A percentile compares a stretch with the other conserved stretches of the same genome.
Conservation (phyloP, 1,140 invertebrate species). For the Calycopis cecrops region DNA sequence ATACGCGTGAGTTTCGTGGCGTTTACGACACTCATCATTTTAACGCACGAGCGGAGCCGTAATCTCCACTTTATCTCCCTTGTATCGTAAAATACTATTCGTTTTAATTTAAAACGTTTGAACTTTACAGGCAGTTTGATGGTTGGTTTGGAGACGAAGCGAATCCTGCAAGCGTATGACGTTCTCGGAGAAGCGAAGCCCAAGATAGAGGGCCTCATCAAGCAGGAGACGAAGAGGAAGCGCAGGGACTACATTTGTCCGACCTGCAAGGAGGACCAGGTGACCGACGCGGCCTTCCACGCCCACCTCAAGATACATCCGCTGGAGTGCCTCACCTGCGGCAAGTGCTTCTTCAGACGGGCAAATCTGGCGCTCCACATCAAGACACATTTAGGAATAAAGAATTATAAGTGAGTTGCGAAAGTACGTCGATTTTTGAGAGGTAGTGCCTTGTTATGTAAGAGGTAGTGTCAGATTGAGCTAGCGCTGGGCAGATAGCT, state of each 20-base stretch:
- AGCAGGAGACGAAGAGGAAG: conserved; percentile 72
- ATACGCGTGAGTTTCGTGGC: too few relatives aligned
- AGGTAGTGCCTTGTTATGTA: too few relatives aligned
- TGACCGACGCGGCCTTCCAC: conserved; percentile 78
- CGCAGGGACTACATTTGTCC: conserved; percentile 51
- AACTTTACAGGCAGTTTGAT: conserved; percentile 39
- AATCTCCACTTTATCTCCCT: too few relatives aligned
- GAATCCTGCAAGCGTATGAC: conserved; percentile 49
- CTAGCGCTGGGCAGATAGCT: too few relatives aligned
- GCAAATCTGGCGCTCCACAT: conserved; percentile 85
- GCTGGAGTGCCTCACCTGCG: conserved; percentile 85
- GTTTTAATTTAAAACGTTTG: conserved; percentile 12
- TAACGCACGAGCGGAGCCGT: too few relatives aligned
- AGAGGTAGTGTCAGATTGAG: too few relatives aligned
- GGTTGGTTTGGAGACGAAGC: conserved; percentile 45
- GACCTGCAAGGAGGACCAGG: conserved; percentile 75
- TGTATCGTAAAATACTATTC: too few relatives aligned
- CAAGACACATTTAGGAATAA: conserved; percentile 86
- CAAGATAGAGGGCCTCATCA: conserved; percentile 62
- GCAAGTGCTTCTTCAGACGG: conserved; percentile 84
- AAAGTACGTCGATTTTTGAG: conserved; percentile 26
- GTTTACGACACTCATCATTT: too few relatives aligned
- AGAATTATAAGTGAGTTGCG: conserved; percentile 77
- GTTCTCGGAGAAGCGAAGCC: conserved; percentile 47
- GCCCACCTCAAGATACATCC: conserved; percentile 86